Base-by-base conservation (phyloP, 2,113 vertebrate species). In the Mellivora capensis region DNA sequence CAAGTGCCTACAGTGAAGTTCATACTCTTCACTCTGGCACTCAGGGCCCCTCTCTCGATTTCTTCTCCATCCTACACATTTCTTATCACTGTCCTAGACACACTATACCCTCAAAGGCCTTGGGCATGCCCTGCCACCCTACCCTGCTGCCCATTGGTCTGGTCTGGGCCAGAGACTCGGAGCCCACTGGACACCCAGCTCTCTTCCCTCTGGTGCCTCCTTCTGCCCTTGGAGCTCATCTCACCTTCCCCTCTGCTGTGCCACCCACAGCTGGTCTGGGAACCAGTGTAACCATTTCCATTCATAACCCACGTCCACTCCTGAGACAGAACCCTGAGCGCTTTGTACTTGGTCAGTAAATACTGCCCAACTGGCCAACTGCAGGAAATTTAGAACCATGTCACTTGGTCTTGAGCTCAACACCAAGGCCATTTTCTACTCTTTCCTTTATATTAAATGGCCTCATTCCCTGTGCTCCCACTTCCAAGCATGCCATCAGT, bases 91-190 rank as follows among this genome's bases (percentile, higher is more conserved):
- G 15, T n/a, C 62, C 31, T 4, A 54, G 44, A 76, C 3, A 47
- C 2, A 27, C 27, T n/a, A 1, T 54, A 34, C 52, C 82, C 52
- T 52, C 4, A 39, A 18, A 81, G 89, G 37, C 59, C n/a, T 52
- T 54, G 39, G 7, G 14, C 1, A 1, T 31, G 9, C 23, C 6
- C 27, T 0, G 0, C 67, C 0, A 0, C 49, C 64, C 21, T 27
- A 4, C 8, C 17, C 52, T 21, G 10, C 79, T 27, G 5, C 44
- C 42, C 42, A 4, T 0, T 10, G 42, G 25, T 23, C 44, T 44
- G 77, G 47, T n/a, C 89, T 44, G 27, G 64, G 42, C 14, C 20
- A 44, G 71, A 85, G 21, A 49, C 34, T 42, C 1, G 0, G 2
- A 13, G 49, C 23, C 34, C 25, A 20, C 42, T 44, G 44, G 44